Conservation (phyloP, 2,113 vertebrate genomes). For the Amazona guildingii region DNA sequence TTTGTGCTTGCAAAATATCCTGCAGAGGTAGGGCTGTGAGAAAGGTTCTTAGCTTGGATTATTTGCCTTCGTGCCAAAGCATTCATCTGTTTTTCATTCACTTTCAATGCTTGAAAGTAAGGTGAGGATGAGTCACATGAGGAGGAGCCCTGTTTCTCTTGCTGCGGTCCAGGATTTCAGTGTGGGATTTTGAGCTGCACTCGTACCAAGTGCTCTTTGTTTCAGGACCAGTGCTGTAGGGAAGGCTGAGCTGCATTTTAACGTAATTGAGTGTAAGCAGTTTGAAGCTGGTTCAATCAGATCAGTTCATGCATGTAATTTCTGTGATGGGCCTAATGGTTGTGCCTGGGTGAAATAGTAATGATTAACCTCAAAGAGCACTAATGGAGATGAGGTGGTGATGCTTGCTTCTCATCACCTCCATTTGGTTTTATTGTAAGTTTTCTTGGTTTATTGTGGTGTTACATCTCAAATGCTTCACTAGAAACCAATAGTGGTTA, state of each 20-base stretch:
- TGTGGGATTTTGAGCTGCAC: neutral
- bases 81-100: neutral
- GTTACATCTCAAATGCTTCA: neutral
- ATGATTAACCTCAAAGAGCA: neutral
- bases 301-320: neutral
- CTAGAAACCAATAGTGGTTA: neutral
- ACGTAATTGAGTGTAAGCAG: constrained; percentile 16
- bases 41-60: neutral
- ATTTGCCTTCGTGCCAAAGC: neutral
- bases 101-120: neutral
- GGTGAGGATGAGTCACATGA: neutral
- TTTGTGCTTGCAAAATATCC: neutral
- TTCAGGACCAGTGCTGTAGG: neutral
- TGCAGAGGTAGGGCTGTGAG: neutral
- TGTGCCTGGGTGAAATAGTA: neutral
- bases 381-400: neutral
- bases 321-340: neutral
- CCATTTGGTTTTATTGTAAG: neutral
- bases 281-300: neutral
- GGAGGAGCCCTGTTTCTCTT: neutral
- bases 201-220: neutral
- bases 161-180: neutral
- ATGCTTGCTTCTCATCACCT: neutral
- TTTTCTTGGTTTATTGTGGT: neutral
- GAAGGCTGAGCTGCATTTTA: constrained; percentile 9